Evolutionary conservation across 1,140 invertebrate species (phyloP).

Genomic region (Nomia melanderi): DNA sequence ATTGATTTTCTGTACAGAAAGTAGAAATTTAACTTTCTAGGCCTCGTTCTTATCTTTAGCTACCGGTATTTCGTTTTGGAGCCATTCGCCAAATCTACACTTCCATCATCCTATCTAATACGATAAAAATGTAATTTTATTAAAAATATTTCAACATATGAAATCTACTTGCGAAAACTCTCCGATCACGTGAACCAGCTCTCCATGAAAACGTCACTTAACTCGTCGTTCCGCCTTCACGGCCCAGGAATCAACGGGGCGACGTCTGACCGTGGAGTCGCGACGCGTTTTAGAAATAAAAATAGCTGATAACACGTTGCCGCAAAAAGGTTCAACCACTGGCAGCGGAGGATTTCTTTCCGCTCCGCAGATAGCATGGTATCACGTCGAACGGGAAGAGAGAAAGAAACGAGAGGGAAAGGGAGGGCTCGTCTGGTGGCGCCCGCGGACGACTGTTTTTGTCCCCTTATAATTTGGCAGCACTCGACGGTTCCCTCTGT

Average conservation of each 20-base stretch:
- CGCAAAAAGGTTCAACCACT: not conserved
- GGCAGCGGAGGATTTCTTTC: constrained; percentile 8
- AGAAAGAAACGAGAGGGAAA: not conserved
- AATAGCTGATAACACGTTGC: not conserved
- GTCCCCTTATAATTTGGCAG: constrained; percentile 47
- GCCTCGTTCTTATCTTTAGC: too few relatives aligned
- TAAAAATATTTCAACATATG: too few relatives aligned
- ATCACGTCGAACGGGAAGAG: constrained; percentile 4
- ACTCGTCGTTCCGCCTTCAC: too few relatives aligned
- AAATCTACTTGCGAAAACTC: too few relatives aligned
- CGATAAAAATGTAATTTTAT: too few relatives aligned
- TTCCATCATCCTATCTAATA: too few relatives aligned
- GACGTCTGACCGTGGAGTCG: not conserved
- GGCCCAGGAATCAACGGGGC: not conserved
- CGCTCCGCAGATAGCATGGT: constrained; percentile 13
- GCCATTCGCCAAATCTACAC: too few relatives aligned
- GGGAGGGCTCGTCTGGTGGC: constrained; percentile 42
- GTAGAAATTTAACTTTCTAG: too few relatives aligned
- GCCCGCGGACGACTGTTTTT: constrained; percentile 51
- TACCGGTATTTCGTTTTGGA: too few relatives aligned
- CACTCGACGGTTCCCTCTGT: constrained; percentile 36
- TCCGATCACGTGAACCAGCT: too few relatives aligned
- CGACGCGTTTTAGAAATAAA: not conserved
- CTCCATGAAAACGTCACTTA: too few relatives aligned
- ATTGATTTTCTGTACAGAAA: too few relatives aligned